A percentile compares a stretch with the other conserved stretches of the same genome.
Evolutionary conservation across 1,140 invertebrate species (phyloP).

Genomic region (Teleogryllus occipitalis): DNA sequence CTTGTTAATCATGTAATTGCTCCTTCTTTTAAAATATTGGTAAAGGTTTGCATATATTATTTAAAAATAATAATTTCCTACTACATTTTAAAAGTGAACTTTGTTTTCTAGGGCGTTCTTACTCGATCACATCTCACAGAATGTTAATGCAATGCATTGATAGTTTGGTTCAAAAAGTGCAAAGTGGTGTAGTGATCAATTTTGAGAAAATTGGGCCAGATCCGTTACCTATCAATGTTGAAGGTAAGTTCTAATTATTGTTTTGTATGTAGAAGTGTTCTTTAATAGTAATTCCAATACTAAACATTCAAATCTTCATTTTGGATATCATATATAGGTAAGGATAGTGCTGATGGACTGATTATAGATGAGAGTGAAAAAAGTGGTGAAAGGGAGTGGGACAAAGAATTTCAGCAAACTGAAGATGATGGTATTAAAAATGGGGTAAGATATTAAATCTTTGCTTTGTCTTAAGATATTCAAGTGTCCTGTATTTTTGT

Average conservation of each 20-base stretch:
- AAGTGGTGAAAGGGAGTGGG: conserved; percentile 24
- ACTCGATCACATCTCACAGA: conserved; percentile 88
- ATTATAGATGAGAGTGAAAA: conserved; percentile 21
- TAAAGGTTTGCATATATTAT: too few species aligned
- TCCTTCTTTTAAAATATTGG: too few species aligned
- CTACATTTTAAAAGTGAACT: background rate
- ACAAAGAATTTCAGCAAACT: conserved; percentile 21
- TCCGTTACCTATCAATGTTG: conserved; percentile 55
- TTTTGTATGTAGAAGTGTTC: background rate
- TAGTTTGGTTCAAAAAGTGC: conserved; percentile 92
- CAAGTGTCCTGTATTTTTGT: background rate
- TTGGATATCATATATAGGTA: background rate
- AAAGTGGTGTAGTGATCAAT: conserved; percentile 94
- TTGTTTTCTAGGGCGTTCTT: conserved; percentile 71
- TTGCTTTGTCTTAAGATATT: background rate
- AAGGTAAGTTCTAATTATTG: conserved; percentile 24
- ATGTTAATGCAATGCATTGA: conserved; percentile 95
- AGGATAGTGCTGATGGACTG: background rate
- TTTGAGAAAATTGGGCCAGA: conserved; percentile 94
- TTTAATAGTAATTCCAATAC: background rate
- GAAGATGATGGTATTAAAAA: background rate
- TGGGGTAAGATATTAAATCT: background rate
- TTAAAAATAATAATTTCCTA: too few species aligned
- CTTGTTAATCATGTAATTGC: too few species aligned
- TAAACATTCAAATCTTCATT: too few species aligned